Base-by-base conservation (phyloP, 2,113 vertebrate species). In the Ptilonorhynchus violaceus region DNA sequence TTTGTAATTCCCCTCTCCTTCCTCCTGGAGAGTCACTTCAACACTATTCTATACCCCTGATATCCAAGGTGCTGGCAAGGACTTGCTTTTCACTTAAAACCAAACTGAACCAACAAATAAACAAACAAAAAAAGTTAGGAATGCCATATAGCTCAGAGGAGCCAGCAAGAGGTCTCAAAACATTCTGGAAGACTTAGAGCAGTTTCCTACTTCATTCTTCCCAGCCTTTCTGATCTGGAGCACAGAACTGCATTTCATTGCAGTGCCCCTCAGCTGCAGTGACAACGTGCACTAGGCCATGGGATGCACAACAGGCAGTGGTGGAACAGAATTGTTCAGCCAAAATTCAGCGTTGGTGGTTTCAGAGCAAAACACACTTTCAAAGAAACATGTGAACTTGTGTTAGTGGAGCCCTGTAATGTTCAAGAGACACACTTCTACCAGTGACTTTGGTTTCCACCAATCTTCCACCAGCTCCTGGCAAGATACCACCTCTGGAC, bases 261-360 rank as follows among this genome's bases (percentile, higher is more conserved):
- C 41, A 21, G 55, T 17, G 79, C 39, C 50, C 25, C 39, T 62
- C 23, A 70, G 52, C 4, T 2, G 72, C 73, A 75, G 73, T 59
- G 39, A 50, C 69, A 66, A 15, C 7, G 3, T 27, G 37, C 47
- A 33, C 20, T n/a, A 66, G 55, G 37, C 56, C 56, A 55, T 0
- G 5, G 50, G 41, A 52, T 7, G 10, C 19, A 30, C 35, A 69
- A 19, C 8, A 35, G 63, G 10, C 14, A 60, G 47, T 0, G 5
- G 13, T 16, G 52, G n/a, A 81, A 74, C 5, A 69, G 17, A 88
- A 66, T 7, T 1, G 5, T 23, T 49, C 35, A 44, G 31, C 6
- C 4, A 4, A 52, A 92, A 79, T 41, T 49, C n/a, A 72, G 70
- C 0, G 0, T 7, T 3, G 1, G 5, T 21, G 7, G 18, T 44